Base-by-base conservation (phyloP, 92 coral and sea anemone species). In the Desmophyllum pertusum region DNA sequence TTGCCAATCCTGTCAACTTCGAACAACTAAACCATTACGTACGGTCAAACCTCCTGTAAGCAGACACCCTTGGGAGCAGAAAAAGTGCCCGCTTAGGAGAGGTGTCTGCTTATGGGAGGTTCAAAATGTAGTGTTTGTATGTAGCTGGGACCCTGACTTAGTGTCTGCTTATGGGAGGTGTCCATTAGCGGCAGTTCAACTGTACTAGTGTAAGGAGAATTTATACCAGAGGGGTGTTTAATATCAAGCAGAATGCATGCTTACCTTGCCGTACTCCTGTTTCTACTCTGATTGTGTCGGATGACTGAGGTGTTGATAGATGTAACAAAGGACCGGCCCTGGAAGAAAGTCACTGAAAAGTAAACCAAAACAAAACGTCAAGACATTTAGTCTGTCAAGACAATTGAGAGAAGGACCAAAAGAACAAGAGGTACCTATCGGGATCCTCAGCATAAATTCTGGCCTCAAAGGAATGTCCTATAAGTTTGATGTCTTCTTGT, bases 391-490 rank as follows among this genome's bases (percentile, higher is more conserved):
- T 6, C 55, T 3, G 18, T 50, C 23, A 50, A 21, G 18, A 50
- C 55, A 50, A 3, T 10, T 13, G 55, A 13, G 18, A 50, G 15
- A 50, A 50, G 13, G 13, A 15, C 3, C 55, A 10, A 50, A 50
- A 5, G 18, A n/a, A n/a, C n/a, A n/a, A n/a, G n/a, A 59, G 65
- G 27, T 51, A 94, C 99, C 94, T 93, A 23, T 89, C 97, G 73
- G 99, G 99, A 80, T 96, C 99, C 73, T 96, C 99, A 50, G 98
- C 99, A 85, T 96, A 96, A 57, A 96, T 86, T 70, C 99, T 87
- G 21, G 99, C 99, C 84, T 96, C 99, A 92, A 96, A 96, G 9
- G 99, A 87, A 78, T 94, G 95, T 14, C 99, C 99, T 8, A 35
- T 77, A 19, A 96, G 90, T 78, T 89, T 83, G 39, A 96, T 89